These are phyloP conservation scores for Chlorocebus sabaeus DNA, from an alignment of 2,113 vertebrate species.

Conservation along the genomic window DNA sequence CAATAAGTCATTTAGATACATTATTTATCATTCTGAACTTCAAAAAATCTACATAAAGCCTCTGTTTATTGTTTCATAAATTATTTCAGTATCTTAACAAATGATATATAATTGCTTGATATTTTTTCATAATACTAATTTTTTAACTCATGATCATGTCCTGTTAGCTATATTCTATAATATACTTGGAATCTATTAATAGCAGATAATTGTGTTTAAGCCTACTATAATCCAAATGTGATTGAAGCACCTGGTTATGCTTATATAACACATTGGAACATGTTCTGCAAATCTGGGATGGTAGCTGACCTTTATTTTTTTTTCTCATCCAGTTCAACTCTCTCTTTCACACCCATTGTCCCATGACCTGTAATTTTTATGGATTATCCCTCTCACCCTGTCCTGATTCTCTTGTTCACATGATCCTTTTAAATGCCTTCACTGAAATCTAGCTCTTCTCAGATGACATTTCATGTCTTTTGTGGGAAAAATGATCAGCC, in stretches of 20 bases:
- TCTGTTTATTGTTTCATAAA: not conserved
- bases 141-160: not conserved
- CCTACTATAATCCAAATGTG: constrained; percentile 1
- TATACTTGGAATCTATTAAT: constrained; percentile 26
- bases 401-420: constrained; percentile 15
- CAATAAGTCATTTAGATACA: not conserved
- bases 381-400: not conserved
- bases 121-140: not conserved
- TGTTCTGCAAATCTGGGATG: not conserved
- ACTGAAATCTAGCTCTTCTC: constrained; percentile 39
- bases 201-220: constrained; percentile 35
- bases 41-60: not conserved
- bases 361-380: not conserved
- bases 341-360: not conserved
- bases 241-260: not conserved
- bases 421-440: constrained; percentile 25
- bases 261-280: not conserved
- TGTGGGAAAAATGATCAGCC: constrained; percentile 22
- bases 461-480: not conserved
- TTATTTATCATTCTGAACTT: constrained; percentile 18
- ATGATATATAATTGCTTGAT: not conserved
- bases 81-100: not conserved
- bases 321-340: not conserved
- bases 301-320: constrained; percentile 36
- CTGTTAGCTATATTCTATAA: constrained; percentile 10